These are phyloP conservation scores for Ascidia mentula DNA, from an alignment of 23 tunicate genomes.

Conservation along the genomic window DNA sequence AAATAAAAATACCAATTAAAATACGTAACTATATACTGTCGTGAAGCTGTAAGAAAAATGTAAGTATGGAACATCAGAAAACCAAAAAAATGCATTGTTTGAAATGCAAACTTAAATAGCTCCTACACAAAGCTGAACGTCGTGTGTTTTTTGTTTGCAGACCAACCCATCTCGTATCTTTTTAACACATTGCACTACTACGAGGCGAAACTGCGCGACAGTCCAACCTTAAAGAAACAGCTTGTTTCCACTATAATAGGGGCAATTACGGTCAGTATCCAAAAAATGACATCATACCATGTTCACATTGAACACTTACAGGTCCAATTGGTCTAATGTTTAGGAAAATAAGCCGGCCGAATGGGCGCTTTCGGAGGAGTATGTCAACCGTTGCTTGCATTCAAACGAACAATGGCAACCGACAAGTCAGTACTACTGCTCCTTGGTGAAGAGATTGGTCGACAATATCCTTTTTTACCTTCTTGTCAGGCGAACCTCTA, in stretches of 20 bases:
- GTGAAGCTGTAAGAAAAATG: too few relatives aligned
- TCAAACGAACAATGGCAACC: slow-evolving; percentile 54
- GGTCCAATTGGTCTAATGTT: background rate
- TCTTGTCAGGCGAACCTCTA: too few relatives aligned
- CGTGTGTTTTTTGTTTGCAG: background rate
- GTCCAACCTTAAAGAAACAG: slow-evolving; percentile 45
- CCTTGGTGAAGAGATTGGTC: slow-evolving; percentile 49
- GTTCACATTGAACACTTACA: background rate
- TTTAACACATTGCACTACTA: slow-evolving; percentile 93
- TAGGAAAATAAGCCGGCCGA: slow-evolving; percentile 70
- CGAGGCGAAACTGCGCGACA: slow-evolving; percentile 62
- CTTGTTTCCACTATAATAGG: slow-evolving; percentile 75
- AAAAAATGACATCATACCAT: background rate
- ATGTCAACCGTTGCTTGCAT: slow-evolving; percentile 24
- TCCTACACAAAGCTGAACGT: background rate
- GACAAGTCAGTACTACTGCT: slow-evolving; percentile 34
- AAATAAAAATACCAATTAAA: background rate
- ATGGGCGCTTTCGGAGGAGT: slow-evolving; percentile 75
- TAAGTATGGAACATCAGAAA: too few relatives aligned
- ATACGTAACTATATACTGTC: too few relatives aligned
- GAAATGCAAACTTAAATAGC: too few relatives aligned
- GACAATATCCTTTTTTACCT: slow-evolving; percentile 84
- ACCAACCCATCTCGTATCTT: slow-evolving; percentile 84
- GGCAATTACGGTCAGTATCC: slow-evolving; percentile 50
- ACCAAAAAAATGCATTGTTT: too few relatives aligned